A percentile compares a stretch with the other conserved stretches of the same genome.
Conservation (phyloP, 2,797 vertebrate species). For the Selene dorsalis region DNA sequence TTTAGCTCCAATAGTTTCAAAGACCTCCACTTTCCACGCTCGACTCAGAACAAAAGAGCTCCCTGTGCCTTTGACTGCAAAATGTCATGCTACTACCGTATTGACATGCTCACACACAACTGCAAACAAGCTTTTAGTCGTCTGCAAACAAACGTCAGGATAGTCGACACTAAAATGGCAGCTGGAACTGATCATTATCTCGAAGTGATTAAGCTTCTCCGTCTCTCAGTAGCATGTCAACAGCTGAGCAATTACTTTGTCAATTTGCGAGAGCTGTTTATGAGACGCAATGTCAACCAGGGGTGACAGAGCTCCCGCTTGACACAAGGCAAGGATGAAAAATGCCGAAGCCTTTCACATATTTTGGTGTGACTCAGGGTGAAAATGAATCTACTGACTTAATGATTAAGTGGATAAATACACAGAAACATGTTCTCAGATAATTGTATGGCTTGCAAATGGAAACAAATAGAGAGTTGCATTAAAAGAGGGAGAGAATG, state of each 20-base stretch:
- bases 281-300: slow-evolving; percentile 59
- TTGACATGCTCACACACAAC: slow-evolving; percentile 34
- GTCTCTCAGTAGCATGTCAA: slow-evolving; percentile 63
- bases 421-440: neutral
- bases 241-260: slow-evolving; percentile 77
- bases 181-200: slow-evolving; percentile 76
- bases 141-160: slow-evolving; percentile 62
- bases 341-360: slow-evolving; percentile 29
- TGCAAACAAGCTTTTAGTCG: slow-evolving; percentile 65
- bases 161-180: slow-evolving; percentile 67
- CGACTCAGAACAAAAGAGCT: slow-evolving; percentile 43
- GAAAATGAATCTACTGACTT: slow-evolving; percentile 30
- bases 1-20: slow-evolving; percentile 36
- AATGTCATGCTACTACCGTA: slow-evolving; percentile 35
- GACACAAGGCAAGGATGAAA: slow-evolving; percentile 32
- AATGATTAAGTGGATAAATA: slow-evolving; percentile 48
- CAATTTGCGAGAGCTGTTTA: slow-evolving; percentile 67
- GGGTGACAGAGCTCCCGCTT: slow-evolving; percentile 17
- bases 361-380: slow-evolving; percentile 14
- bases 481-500: neutral
- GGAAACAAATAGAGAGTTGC: slow-evolving; percentile 12
- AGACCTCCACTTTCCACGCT: slow-evolving; percentile 15
- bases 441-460: slow-evolving; percentile 11
- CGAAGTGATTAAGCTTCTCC: slow-evolving; percentile 70
- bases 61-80: slow-evolving; percentile 46